Percentiles rank a stretch among this genome's conserved stretches.
These are phyloP conservation scores for Drosophila tanythrix DNA, from an alignment of 2,888 invertebrate genomes.

Conservation along the genomic window DNA sequence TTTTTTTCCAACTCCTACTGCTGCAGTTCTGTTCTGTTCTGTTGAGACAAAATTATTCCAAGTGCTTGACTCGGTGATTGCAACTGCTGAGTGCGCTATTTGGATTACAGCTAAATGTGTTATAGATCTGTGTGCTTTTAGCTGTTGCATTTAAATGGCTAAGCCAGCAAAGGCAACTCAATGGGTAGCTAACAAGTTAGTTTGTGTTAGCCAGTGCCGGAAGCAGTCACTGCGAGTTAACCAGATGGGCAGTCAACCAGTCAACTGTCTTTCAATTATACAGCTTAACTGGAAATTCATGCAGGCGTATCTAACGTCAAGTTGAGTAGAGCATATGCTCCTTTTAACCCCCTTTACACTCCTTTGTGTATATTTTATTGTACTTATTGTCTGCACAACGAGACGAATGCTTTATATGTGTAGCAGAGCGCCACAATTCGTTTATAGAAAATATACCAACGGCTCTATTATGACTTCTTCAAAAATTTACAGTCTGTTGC, in stretches of 20 bases:
- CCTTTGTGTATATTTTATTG: slow-evolving; percentile 10
- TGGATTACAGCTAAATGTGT: not conserved
- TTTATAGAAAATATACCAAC: slow-evolving; percentile 79
- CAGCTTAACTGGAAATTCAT: slow-evolving; percentile 57
- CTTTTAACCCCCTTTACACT: not conserved
- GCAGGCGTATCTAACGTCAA: slow-evolving; percentile 54
- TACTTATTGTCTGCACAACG: slow-evolving; percentile 56
- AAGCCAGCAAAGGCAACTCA: not conserved
- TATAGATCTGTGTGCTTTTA: slow-evolving; percentile 3
- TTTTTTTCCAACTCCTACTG: not conserved
- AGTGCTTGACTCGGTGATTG: slow-evolving; percentile 12
- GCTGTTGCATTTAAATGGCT: slow-evolving; percentile 2
- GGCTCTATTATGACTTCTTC: slow-evolving; percentile 79
- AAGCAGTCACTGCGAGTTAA: slow-evolving; percentile 14
- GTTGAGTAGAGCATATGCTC: slow-evolving; percentile 7
- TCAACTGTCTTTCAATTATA: slow-evolving; percentile 75
- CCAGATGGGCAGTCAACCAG: slow-evolving; percentile 31
- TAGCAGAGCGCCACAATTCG: slow-evolving; percentile 65
- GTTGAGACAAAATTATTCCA: slow-evolving; percentile 21
- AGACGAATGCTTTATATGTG: slow-evolving; percentile 67
- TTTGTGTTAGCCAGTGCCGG: slow-evolving; percentile 17
- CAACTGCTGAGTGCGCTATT: slow-evolving; percentile 45
- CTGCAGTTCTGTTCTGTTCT: not conserved
- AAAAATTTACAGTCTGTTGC: slow-evolving; percentile 80
- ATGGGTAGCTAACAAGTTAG: slow-evolving; percentile 15